Evolutionary conservation across 2,113 vertebrate species (phyloP), one percentile per base, ranked within the genome.

Genomic region (Gymnogyps californianus): DNA sequence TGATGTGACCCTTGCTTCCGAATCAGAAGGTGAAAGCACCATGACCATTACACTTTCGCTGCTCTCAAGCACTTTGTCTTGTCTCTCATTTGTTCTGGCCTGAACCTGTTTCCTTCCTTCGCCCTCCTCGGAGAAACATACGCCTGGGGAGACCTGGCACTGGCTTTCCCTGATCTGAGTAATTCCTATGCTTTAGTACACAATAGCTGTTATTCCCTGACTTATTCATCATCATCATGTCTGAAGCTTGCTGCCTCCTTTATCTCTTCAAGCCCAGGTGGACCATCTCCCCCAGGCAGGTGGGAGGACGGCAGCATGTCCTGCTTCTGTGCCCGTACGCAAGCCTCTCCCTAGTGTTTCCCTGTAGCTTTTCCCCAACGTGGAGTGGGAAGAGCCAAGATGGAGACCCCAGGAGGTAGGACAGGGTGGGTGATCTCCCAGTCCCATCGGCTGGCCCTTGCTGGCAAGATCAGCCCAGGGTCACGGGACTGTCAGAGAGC

Each of bases 321-420:
- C 51, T 44, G 17, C 20, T 67, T 36, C 65, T 21, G 7, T 59
- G 40, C 9, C 31, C 3, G 3, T 42, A 34, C 0, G 0, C 34
- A 36, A 28, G 5, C 12, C 16, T 70, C 59, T 87, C 24, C 16
- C 9, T 1, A 0, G 22, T 38, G 19, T 83, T 75, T 89, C 11
- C 3, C 29, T 58, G 49, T 12, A 46, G 52, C 4, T 1, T 58
- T 85, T 67, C 40, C 38, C 16, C 34, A 72, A 15, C 1, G 0
- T 25, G 58, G 15, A 77, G 34, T 36, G 57, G 61, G 21, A 85
- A 61, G 18, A 79, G 34, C 16, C 42, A 64, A 64, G 57, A 42
- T 26, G 29, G 61, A 77, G 16, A 18, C 9, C 7, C 10, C 14
- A 52, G 70, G 38, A 90, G 2, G 9, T 22, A 82, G n/a, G 19